Evolutionary conservation across 2,113 vertebrate genomes (phyloP), one percentile per base, ranked within the genome.

Genomic region (Leuciscus idus): DNA sequence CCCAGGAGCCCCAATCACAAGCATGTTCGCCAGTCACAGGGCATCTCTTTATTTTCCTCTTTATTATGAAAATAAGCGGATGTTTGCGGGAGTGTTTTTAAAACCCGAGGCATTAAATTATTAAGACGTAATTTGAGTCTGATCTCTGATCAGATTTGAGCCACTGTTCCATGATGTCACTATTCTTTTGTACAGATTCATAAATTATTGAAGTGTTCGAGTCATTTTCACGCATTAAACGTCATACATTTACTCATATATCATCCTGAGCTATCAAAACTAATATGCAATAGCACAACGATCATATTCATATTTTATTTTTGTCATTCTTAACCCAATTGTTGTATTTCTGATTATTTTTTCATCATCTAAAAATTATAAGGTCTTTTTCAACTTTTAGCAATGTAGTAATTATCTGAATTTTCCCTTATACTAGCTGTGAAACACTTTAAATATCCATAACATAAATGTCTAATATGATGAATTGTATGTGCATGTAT

Each of bases 141-240:
- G 76, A 59, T 11, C 74, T 52, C n/a, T 8, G 43, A 28, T 75
- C 73, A 59, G 30, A 61, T 61, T 4, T n/a, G 6, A 23, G 33
- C 12, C 77, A n/a, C 52, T 80, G 39, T 81, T 66, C n/a, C 61
- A 46, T 66, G n/a, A 48, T 6, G 61, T 13, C 79, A 66, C 15
- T 1, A 6, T 3, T 64, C 43, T 36, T 39, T 59, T 64, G 39
- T 30, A 81, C 4, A 28, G 43, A 68, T 82, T 68, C 26, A 82
- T 82, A 23, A 9, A 82, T 82, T 68, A 68, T 68, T 50, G 0
- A 50, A 28, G n/a, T 10, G 4, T 26, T 28, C 9, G 23, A 61
- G 59, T n/a, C 23, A 61, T 64, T 15, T 13, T 62, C n/a, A 13
- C 28, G 26, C 26, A 64, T 64, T 30, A 77, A 30, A 50, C 10